Evolutionary conservation across 2,888 invertebrate genomes (phyloP).

Genomic region (Sarcophaga subvicina): DNA sequence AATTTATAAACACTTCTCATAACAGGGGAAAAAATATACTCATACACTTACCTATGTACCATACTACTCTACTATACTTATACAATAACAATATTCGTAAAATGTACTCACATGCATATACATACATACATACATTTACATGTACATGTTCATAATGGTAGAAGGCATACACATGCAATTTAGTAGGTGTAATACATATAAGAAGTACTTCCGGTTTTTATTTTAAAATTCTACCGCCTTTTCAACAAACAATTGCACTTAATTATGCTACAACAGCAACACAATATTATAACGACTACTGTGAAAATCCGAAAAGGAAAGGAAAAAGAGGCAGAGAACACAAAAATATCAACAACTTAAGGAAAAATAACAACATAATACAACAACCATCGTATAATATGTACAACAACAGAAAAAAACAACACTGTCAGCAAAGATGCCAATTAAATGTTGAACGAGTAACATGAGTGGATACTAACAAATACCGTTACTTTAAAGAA

Average conservation of each 20-base stretch:
- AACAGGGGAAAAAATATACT: no score
- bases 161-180: neutral
- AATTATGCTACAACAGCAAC: constrained; percentile 53
- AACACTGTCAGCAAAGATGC: constrained; percentile 60
- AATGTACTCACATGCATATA: neutral
- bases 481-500: constrained; percentile 20
- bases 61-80: neutral
- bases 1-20: neutral
- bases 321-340: constrained; percentile 4
- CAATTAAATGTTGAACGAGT: constrained; percentile 63
- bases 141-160: neutral
- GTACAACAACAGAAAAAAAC: constrained; percentile 25
- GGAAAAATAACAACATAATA: constrained; percentile 21
- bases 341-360: constrained; percentile 29
- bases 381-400: constrained; percentile 12
- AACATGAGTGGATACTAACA: constrained; percentile 41
- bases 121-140: neutral
- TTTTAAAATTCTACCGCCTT: constrained; percentile 61
- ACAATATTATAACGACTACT: constrained; percentile 14
- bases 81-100: neutral
- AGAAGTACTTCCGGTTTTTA: constrained; percentile 58
- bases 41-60: no score
- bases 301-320: constrained; percentile 12
- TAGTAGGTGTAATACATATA: constrained; percentile 38
- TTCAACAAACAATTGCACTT: constrained; percentile 67